Conservation (phyloP, 2,888 invertebrate genomes). For the Ethmia dodecea region DNA sequence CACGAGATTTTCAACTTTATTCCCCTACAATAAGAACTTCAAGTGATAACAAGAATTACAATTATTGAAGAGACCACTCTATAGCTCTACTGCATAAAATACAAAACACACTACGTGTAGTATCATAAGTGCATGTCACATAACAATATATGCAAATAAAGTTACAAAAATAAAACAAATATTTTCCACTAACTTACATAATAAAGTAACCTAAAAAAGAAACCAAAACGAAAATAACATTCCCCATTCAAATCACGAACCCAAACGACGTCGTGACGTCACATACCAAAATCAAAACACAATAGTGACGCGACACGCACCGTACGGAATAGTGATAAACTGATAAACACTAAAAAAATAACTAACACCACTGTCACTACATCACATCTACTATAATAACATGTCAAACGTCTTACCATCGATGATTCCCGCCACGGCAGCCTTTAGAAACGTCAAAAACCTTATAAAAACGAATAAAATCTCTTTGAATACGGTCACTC, state of each 20-base stretch:
- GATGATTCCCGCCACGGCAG: slow-evolving; percentile 34
- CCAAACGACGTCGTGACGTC: slow-evolving; percentile 29
- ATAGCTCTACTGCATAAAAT: too few relatives aligned
- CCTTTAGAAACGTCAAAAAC: slow-evolving; percentile 53
- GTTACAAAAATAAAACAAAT: too few relatives aligned
- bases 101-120: too few relatives aligned
- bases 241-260: slow-evolving; percentile 18
- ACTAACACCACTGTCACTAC: background rate
- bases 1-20: slow-evolving; percentile 28
- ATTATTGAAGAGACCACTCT: too few relatives aligned
- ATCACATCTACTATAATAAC: slow-evolving; percentile 4
- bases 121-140: too few relatives aligned
- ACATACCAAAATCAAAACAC: slow-evolving; percentile 31
- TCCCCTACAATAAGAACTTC: slow-evolving; percentile 7
- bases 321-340: slow-evolving; percentile 21
- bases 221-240: background rate
- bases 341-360: slow-evolving; percentile 1
- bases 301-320: slow-evolving; percentile 32
- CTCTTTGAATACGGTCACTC: slow-evolving; percentile 54
- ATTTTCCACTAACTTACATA: too few relatives aligned
- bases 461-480: slow-evolving; percentile 56
- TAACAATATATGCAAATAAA: background rate
- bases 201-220: too few relatives aligned
- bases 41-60: too few relatives aligned
- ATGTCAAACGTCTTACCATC: slow-evolving; percentile 41